Base-by-base conservation (phyloP, 2,113 vertebrate genomes). In the Pogona vitticeps region DNA sequence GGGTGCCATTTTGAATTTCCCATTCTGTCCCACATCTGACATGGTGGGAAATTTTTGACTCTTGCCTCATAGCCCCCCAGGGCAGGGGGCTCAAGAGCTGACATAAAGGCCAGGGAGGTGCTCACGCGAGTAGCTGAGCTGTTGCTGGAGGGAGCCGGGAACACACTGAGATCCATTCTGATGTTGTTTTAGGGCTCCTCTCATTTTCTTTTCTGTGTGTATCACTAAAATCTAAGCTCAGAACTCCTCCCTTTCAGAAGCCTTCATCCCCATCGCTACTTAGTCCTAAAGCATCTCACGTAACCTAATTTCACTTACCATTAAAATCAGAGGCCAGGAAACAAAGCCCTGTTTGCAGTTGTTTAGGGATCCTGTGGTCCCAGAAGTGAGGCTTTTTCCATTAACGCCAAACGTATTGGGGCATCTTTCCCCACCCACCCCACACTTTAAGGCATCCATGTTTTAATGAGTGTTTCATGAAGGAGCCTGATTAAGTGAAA, bases 341-440 rank as follows among this genome's bases (percentile, higher is more conserved):
- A 79, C 86, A 76, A 85, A 46, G 1, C 28, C 6, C 0, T n/a
- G 61, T 52, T 3, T 0, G 0, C 68, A 40, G 67, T 0, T 0
- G 21, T 1, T 70, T 76, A 59, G 72, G 88, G 81, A 76, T 84
- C 80, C 89, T 6, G 1, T 61, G 80, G 82, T 84, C 65, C 89
- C 17, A 0, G 17, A 0, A 89, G 82, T 58, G 85, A 59, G 26
- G 85, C 18, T 20, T 80, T 71, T n/a, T 84, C 80, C 77, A n/a
- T 67, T 75, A 14, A 2, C 75, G 59, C 9, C 21, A 2, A 0
- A 23, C 31, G 38, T 56, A 81, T 65, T 2, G 0, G 28, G 42
- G 40, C n/a, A 75, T 72, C 33, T 0, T 0, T 0, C 33, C 73
- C 83, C 71, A 6, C 67, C 6, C 0, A 0, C 0, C 2, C 0